A percentile compares a stretch with the other conserved stretches of the same genome.
Conservation (phyloP, 2,888 invertebrate genomes). For the Pollenia angustigena region DNA sequence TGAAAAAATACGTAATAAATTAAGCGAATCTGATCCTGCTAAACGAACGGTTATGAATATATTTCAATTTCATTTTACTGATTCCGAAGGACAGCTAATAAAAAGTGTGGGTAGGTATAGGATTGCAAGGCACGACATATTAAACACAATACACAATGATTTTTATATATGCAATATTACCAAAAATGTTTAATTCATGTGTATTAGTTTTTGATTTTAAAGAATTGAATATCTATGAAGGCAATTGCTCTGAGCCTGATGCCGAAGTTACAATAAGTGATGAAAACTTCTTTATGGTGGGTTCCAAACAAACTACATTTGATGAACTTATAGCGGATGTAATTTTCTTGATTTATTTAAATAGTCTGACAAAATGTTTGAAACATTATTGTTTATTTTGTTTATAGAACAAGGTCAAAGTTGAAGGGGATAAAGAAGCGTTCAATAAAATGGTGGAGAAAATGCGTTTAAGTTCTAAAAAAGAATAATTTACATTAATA, state of each 20-base stretch:
- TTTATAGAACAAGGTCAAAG: slow-evolving; percentile 79
- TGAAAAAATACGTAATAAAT: slow-evolving; percentile 82
- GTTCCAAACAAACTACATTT: slow-evolving; percentile 80
- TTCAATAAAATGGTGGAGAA: slow-evolving; percentile 81
- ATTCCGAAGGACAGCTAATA: slow-evolving; percentile 81
- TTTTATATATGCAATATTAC: not conserved
- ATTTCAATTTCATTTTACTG: slow-evolving; percentile 82
- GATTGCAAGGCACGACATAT: not conserved
- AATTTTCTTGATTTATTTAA: slow-evolving; percentile 27
- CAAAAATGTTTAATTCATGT: slow-evolving; percentile 73
- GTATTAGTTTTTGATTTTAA: slow-evolving; percentile 83
- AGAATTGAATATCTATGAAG: slow-evolving; percentile 82
- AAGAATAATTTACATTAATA: slow-evolving; percentile 32
- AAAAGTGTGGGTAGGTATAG: slow-evolving; percentile 80
- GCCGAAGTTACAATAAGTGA: slow-evolving; percentile 81
- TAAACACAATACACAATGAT: not conserved
- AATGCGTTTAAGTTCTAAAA: slow-evolving; percentile 79
- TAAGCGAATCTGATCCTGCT: slow-evolving; percentile 81
- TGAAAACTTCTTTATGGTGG: slow-evolving; percentile 82
- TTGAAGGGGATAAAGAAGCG: slow-evolving; percentile 80
- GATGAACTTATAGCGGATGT: slow-evolving; percentile 80
- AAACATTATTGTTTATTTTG: slow-evolving; percentile 15
- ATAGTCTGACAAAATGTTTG: not conserved
- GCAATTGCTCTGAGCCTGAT: slow-evolving; percentile 77
- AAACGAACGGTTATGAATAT: slow-evolving; percentile 80